Base-by-base conservation (phyloP, 2,888 invertebrate genomes). In the Salticus scenicus region DNA sequence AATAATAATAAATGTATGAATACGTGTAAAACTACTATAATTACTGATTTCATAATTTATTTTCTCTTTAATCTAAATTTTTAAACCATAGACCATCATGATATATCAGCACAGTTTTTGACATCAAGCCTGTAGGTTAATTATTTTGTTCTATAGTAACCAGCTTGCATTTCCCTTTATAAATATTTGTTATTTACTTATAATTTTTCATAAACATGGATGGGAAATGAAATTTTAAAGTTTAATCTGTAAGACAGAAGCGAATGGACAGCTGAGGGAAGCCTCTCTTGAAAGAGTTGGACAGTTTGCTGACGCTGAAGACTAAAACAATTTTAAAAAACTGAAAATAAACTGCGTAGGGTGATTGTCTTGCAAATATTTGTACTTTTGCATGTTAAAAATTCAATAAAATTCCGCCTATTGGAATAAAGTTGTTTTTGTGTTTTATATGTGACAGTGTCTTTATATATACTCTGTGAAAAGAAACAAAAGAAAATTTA, bases 311-410 rank as follows among this genome's bases (percentile, higher is more conserved):
- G 77, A 84, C 57, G 76, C 76, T 84, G 83, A 77, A 70, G 83
- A 77, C 41, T 37, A 72, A 63, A 66, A 71, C 47, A 71, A 74
- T 20, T 27, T 27, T 17, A 72, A 30, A 57, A 72, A 30, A 20
- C 41, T 63, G 64, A 75, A 82, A 70, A 85, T 63, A 79, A 86
- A 86, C 86, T 80, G 86, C 86, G 80, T 86, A 86, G 86, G 86
- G 80, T 86, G 79, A 80, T 86, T 86, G 86, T 86, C 79, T 86
- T 86, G 86, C 86, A 86, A 78, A 86, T 86, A 86, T 86, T 86
- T 86, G 86, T 86, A 86, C 86, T 86, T 86, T 86, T 86, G 78
- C 86, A 86, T 80, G 86, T 86, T 86, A 86, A 79, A 81, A 86
- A 86, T 79, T 86, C 86, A 86, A 86, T 86, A 86, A 86, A 86